These are phyloP conservation scores for Sminthopsis crassicaudata DNA, from an alignment of 2,113 vertebrate species.

Conservation along the genomic window DNA sequence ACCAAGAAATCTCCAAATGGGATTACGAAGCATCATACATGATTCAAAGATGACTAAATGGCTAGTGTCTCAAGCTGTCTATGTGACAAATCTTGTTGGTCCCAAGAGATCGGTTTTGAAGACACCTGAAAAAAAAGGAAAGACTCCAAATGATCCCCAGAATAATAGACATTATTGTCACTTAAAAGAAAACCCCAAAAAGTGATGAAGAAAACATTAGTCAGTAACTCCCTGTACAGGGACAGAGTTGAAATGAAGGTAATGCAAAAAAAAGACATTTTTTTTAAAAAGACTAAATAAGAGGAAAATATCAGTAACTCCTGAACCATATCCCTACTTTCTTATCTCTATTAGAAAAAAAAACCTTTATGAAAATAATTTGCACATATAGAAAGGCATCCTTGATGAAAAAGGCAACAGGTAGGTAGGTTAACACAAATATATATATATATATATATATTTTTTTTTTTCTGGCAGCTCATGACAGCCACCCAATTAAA, in stretches of 20 bases:
- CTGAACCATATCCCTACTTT: neutral
- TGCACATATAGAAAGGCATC: neutral
- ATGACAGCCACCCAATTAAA: neutral
- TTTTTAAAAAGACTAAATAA: neutral
- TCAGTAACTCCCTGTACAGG: neutral
- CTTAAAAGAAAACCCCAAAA: neutral
- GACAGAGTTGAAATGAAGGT: neutral
- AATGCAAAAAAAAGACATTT: neutral
- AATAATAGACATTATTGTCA: neutral
- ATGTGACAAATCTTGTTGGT: neutral
- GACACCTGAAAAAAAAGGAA: neutral
- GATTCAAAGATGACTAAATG: neutral
- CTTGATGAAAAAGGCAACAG: neutral
- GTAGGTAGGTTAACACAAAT: neutral
- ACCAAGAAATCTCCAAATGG: neutral
- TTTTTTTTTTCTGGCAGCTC: neutral
- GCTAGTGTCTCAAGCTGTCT: neutral
- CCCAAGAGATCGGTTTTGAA: neutral
- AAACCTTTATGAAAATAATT: neutral
- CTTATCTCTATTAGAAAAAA: neutral
- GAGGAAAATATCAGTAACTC: neutral
- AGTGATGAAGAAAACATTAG: neutral
- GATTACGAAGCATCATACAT: neutral
- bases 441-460: too few relatives aligned
- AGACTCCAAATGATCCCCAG: neutral